Evolutionary conservation across 2,888 invertebrate species (phyloP), one percentile per base, ranked within the genome.

Genomic region (Platerodrilus igneus): DNA sequence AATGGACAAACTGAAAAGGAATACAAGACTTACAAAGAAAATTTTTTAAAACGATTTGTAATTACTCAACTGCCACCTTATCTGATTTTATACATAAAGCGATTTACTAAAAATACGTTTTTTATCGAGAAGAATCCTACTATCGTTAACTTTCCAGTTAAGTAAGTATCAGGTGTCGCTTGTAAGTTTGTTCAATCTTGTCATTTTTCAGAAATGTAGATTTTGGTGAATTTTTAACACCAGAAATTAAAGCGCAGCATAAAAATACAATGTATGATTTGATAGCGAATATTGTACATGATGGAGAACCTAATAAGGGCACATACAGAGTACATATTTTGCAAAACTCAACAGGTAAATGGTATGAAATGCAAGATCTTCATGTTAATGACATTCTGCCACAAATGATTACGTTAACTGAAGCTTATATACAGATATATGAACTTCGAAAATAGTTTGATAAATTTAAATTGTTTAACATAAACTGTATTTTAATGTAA

Each of bases 71-170:
- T 99, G 47, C 96, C 96, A 4, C 92, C 91, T 1, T 97, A 91
- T 68, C 78, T 97, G 37, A 96, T 99, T 58, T 70, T 99, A 36
- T 96, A 94, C 59, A 92, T 97, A 48, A 96, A 97, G 71, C 76
- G 99, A 48, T 99, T 99, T 67, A 96, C 95, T 1, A 99, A 95
- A 70, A 99, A 99, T 64, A 95, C 94, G 4, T 99, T 97, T 71
- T 99, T 95, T 60, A 79, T 95, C 10, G 99, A 99, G 67, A 99
- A 99, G 70, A 99, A 99, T 74, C 96, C 96, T 1, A 99, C 99
- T 0, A 99, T 99, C 60, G 97, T 99, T 2, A 99, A 99, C 68
- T 99, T 99, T 66, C 99, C 99, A 3, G 93, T 99, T 44, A 95
- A 93, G 92, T 95, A 74, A 81, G 86, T 77, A 25, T 14, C n/a